Conservation (phyloP, 1,140 invertebrate species). For the Drosophila tsacasi region DNA sequence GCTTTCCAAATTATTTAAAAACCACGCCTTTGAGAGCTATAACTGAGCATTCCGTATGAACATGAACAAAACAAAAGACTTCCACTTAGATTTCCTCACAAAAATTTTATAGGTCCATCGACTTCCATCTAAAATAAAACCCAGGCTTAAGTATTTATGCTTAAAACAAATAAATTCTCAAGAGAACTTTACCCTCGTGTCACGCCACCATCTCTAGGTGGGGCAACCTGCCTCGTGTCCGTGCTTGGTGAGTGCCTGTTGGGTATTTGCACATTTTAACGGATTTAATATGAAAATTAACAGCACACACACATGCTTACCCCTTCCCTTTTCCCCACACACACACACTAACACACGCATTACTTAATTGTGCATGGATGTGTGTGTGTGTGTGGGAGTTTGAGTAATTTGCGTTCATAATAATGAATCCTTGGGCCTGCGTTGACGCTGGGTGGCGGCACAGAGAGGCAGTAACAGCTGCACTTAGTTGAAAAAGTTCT, state of each 20-base stretch:
- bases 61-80: background rate
- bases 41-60: background rate
- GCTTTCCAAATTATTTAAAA: background rate
- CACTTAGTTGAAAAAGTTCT: slow-evolving; percentile 80
- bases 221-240: slow-evolving; percentile 14
- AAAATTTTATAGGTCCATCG: too few species aligned
- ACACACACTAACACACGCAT: slow-evolving; percentile 17
- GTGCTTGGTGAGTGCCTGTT: slow-evolving; percentile 66
- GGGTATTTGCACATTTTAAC: slow-evolving; percentile 82
- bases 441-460: slow-evolving; percentile 24
- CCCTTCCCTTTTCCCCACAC: background rate
- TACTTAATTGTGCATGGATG: slow-evolving; percentile 41
- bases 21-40: background rate
- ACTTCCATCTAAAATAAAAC: background rate
- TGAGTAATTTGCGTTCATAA: slow-evolving; percentile 75
- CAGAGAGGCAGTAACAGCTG: slow-evolving; percentile 58
- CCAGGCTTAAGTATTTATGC: background rate
- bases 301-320: slow-evolving; percentile 38
- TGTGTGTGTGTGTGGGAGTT: slow-evolving; percentile 52
- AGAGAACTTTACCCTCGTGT: background rate
- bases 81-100: background rate
- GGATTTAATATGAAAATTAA: slow-evolving; percentile 84
- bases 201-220: slow-evolving; percentile 23
- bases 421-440: slow-evolving; percentile 68
- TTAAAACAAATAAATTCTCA: background rate